Evolutionary conservation across 2,888 invertebrate genomes (phyloP).

Genomic region (Mellilla xanthometata): DNA sequence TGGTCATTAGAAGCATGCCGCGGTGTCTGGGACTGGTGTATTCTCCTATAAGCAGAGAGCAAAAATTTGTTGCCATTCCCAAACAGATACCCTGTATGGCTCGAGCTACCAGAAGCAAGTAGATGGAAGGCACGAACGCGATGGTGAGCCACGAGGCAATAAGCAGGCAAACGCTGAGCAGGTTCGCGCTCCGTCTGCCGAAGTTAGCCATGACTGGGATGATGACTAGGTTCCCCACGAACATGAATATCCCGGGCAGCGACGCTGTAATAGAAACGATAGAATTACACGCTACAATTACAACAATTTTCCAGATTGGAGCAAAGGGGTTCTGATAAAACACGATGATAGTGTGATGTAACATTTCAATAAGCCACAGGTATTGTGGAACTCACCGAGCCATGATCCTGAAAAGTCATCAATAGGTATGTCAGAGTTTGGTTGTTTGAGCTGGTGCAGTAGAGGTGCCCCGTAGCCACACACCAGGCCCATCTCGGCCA

Average conservation of each 20-base stretch:
- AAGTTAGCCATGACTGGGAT: constrained; percentile 65
- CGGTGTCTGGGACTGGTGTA: constrained; percentile 81
- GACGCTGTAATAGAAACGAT: too few relatives aligned
- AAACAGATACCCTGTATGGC: constrained; percentile 69
- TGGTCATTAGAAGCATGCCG: constrained; percentile 82
- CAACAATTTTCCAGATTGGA: too few relatives aligned
- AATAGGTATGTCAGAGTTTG: too few relatives aligned
- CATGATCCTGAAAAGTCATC: too few relatives aligned
- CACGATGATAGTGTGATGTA: too few relatives aligned
- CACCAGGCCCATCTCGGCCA: too few relatives aligned
- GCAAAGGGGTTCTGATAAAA: too few relatives aligned
- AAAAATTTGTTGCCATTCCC: constrained; percentile 75
- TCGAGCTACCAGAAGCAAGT: constrained; percentile 50
- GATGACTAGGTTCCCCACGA: constrained; percentile 46
- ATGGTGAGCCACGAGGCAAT: constrained; percentile 77
- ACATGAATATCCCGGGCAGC: constrained; percentile 44
- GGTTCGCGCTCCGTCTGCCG: constrained; percentile 73
- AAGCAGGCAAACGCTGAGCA: constrained; percentile 65
- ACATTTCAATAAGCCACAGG: too few relatives aligned
- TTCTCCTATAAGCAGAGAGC: constrained; percentile 79
- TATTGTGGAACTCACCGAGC: too few relatives aligned
- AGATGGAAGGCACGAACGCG: constrained; percentile 50
- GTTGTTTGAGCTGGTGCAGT: too few relatives aligned
- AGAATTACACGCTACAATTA: too few relatives aligned
- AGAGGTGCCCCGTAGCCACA: too few relatives aligned